Percentiles rank a stretch among this genome's conserved stretches.
Conservation (phyloP, 2,113 vertebrate genomes). For the Calyptommatus sinebrachiatus region DNA sequence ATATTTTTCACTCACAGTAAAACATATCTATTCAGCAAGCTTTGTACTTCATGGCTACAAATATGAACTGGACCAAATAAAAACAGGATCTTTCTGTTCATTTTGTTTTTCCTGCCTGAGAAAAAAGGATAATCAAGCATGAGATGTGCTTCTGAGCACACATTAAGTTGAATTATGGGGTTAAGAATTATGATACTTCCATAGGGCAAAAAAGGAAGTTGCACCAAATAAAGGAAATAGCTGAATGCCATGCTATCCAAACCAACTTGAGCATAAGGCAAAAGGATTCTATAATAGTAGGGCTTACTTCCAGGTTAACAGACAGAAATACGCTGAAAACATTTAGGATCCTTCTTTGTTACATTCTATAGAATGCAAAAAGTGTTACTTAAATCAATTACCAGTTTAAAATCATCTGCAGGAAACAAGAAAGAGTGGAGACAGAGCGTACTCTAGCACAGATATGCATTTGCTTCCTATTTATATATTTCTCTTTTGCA, state of each 20-base stretch:
- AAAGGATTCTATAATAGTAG: background rate
- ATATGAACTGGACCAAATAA: background rate
- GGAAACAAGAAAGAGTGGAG: conserved; percentile 41
- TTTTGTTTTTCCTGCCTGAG: background rate
- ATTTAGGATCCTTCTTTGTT: background rate
- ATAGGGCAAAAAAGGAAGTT: background rate
- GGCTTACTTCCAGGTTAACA: background rate
- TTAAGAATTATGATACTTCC: background rate
- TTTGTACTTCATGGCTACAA: no score
- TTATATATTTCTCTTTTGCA: conserved; percentile 29
- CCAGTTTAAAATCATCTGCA: conserved; percentile 20
- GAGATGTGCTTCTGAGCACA: no score
- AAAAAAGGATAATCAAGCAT: background rate
- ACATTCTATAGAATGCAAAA: background rate
- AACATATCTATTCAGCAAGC: background rate
- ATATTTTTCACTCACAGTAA: background rate
- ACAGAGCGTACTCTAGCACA: conserved; percentile 25
- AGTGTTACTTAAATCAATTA: background rate
- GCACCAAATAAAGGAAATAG: background rate
- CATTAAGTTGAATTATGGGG: background rate
- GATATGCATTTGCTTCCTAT: conserved; percentile 23
- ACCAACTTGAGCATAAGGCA: background rate
- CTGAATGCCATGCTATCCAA: background rate
- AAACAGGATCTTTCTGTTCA: background rate
- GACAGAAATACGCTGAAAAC: background rate